Evolutionary conservation across 2,797 vertebrate genomes (phyloP).

Genomic region (Semotilus atromaculatus): DNA sequence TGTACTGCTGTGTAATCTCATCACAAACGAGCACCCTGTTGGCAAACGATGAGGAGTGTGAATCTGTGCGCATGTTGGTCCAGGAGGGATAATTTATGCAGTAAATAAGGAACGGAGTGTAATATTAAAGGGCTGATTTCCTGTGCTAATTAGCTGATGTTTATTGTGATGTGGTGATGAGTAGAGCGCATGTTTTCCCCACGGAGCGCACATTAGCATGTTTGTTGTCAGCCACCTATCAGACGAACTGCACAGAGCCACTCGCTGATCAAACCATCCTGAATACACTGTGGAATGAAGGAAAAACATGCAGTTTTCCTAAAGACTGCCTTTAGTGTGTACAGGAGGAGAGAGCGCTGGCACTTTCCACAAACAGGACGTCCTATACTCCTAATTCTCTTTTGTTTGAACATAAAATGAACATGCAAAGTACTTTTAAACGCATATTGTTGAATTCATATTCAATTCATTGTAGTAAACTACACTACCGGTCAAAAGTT

Average conservation of each 20-base stretch:
- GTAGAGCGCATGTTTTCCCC: constrained; percentile 10
- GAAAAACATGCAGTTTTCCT: constrained; percentile 16
- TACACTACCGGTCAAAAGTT: too few species aligned
- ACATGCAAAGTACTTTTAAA: background rate
- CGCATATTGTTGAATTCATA: background rate
- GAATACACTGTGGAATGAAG: background rate
- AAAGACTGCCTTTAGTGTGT: constrained; percentile 10
- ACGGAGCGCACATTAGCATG: background rate
- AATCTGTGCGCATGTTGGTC: background rate
- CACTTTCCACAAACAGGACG: background rate
- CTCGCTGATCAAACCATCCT: background rate
- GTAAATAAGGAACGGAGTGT: constrained; percentile 41
- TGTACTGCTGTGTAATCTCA: background rate
- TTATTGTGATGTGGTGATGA: constrained; percentile 29
- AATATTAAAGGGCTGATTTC: constrained; percentile 40
- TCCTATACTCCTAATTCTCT: background rate
- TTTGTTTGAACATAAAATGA: background rate
- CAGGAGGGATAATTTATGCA: constrained; percentile 30
- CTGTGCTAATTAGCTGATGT: constrained; percentile 33
- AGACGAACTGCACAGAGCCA: constrained; percentile 24
- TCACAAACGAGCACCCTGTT: background rate
- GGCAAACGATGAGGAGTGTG: background rate
- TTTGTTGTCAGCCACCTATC: constrained; percentile 43
- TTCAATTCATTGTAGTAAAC: background rate
- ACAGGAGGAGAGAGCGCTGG: background rate